phyloP scores from a whole-genome alignment of 1,140 invertebrate genomes.

The Diplogasteroides magnus region DNA sequence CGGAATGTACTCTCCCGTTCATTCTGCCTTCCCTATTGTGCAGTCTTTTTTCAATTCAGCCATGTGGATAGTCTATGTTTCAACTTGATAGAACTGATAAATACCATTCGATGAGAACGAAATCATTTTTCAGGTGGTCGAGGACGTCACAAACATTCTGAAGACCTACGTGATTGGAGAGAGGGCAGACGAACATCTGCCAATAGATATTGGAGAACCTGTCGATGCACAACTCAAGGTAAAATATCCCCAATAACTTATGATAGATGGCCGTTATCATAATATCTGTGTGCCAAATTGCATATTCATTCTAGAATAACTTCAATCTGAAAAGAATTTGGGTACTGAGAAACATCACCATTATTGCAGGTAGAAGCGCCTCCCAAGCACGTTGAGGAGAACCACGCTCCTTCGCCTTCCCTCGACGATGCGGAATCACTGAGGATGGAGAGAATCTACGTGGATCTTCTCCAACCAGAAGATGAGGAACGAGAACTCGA shows the following conservation, averaged over 20 bases:
- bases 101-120: too few species aligned
- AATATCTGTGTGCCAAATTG: too few species aligned
- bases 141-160: constrained; percentile 33
- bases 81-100: not conserved
- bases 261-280: too few species aligned
- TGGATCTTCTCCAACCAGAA: constrained; percentile 28
- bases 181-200: constrained; percentile 24
- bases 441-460: constrained; percentile 28
- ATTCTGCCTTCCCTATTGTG: too few species aligned
- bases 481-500: constrained; percentile 12
- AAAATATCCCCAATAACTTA: not conserved
- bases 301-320: too few species aligned
- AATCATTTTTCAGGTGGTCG: constrained; percentile 17
- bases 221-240: not conserved
- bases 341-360: too few species aligned
- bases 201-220: too few species aligned
- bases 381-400: constrained; percentile 12
- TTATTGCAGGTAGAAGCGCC: not conserved
- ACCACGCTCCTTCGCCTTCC: constrained; percentile 12
- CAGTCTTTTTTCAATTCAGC: too few species aligned
- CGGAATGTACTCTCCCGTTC: too few species aligned
- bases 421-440: constrained; percentile 2
- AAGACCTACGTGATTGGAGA: constrained; percentile 35
- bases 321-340: too few species aligned
- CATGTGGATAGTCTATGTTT: too few species aligned